A percentile compares a stretch with the other conserved stretches of the same genome.
phyloP scores from a whole-genome alignment of 2,113 vertebrate genomes.

The Odobenus rosmarus region DNA sequence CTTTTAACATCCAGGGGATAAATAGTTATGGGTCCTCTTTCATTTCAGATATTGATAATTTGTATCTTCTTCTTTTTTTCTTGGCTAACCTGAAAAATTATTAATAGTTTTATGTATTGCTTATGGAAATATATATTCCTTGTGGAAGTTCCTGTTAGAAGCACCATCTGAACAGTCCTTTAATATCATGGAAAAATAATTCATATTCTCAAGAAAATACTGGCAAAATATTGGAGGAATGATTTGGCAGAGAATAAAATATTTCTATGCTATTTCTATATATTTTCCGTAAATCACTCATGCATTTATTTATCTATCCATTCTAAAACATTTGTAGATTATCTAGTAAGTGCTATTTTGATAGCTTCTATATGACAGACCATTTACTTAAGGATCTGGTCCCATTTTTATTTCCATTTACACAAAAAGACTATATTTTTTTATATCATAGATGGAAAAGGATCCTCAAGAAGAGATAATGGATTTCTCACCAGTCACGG shows the following conservation, averaged over 20 bases:
- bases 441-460: not conserved
- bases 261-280: not conserved
- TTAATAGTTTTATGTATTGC: not conserved
- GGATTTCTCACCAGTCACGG: not conserved
- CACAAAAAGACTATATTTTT: not conserved
- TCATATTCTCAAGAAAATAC: not conserved
- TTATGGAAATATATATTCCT: not conserved
- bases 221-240: not conserved
- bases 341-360: not conserved
- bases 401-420: not conserved
- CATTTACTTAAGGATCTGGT: not conserved
- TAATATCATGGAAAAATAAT: not conserved
- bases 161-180: not conserved
- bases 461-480: not conserved
- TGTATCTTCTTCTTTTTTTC: not conserved
- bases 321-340: not conserved
- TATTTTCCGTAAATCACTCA: not conserved
- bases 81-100: not conserved
- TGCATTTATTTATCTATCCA: not conserved
- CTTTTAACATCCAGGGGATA: not conserved
- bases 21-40: not conserved
- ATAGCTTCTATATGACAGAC: not conserved
- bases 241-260: not conserved
- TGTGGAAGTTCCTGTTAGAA: not conserved
- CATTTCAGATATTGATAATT: not conserved